A percentile compares a stretch with the other conserved stretches of the same genome.
Evolutionary conservation across 1,140 invertebrate genomes (phyloP).

Genomic region (Danaus plexippus): DNA sequence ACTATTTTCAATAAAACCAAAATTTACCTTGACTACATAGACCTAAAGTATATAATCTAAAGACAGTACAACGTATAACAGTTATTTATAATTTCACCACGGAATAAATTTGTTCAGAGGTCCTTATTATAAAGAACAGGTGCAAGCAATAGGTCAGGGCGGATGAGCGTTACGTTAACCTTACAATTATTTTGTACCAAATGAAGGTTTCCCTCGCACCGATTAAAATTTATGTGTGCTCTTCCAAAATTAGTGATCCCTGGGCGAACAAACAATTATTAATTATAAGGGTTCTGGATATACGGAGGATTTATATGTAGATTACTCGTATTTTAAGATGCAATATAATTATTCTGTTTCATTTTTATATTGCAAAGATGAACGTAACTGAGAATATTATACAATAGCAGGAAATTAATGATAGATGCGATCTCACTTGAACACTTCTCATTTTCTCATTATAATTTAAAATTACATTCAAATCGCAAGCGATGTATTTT

Average conservation of each 20-base stretch:
- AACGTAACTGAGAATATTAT: too few relatives aligned
- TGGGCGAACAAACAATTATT: slow-evolving; percentile 27
- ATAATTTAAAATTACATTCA: too few relatives aligned
- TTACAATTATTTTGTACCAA: slow-evolving; percentile 30
- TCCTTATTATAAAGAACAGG: slow-evolving; percentile 21
- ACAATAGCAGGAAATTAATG: too few relatives aligned
- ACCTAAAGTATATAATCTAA: too few relatives aligned
- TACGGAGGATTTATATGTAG: neutral
- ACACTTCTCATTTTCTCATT: too few relatives aligned
- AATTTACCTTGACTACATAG: too few relatives aligned
- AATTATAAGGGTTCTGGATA: slow-evolving; percentile 13
- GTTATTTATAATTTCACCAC: slow-evolving; percentile 6
- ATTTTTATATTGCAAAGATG: too few relatives aligned
- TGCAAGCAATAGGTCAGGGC: slow-evolving; percentile 24
- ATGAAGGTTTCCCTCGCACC: slow-evolving; percentile 16
- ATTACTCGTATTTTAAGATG: neutral
- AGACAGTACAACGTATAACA: too few relatives aligned
- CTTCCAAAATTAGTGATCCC: slow-evolving; percentile 23
- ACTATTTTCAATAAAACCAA: too few relatives aligned
- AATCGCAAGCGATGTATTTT: too few relatives aligned
- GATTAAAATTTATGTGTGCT: slow-evolving; percentile 28
- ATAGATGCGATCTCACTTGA: too few relatives aligned
- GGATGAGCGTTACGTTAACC: slow-evolving; percentile 33
- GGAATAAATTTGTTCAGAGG: slow-evolving; percentile 15
- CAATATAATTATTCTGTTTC: neutral